phyloP scores from a whole-genome alignment of 92 coral and sea anemone genomes.

The Actinernus sp. region DNA sequence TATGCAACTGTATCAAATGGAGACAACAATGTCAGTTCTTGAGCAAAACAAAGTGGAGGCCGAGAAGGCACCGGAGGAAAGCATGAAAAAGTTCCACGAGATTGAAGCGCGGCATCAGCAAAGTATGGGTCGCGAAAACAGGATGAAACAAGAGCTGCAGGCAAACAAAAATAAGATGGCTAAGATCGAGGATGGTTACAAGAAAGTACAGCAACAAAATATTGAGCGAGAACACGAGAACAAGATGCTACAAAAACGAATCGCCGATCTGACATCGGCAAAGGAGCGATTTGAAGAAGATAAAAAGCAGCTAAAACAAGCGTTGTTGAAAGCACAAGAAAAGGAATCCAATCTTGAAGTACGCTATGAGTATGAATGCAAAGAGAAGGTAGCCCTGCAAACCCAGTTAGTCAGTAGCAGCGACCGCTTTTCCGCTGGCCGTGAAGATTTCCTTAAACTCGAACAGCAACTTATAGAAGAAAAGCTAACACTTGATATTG shows the following conservation, averaged over 20 bases:
- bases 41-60: conserved; percentile 70
- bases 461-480: conserved; percentile 91
- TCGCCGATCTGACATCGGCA: conserved; percentile 73
- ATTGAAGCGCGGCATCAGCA: conserved; percentile 44
- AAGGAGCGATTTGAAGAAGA: conserved; percentile 83
- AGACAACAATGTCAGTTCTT: conserved; percentile 66
- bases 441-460: conserved; percentile 87
- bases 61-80: conserved; percentile 39
- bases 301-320: conserved; percentile 80
- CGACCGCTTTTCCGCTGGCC: conserved; percentile 66
- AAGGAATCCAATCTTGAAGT: conserved; percentile 94
- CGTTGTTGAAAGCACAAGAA: conserved; percentile 62
- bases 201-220: conserved; percentile 82
- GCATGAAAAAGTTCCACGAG: conserved; percentile 47
- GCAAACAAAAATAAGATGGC: conserved; percentile 71
- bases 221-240: conserved; percentile 90
- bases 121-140: conserved; percentile 73
- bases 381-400: conserved; percentile 88
- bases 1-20: conserved; percentile 80
- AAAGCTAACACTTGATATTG: conserved; percentile 70
- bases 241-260: conserved; percentile 79
- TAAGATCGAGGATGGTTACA: conserved; percentile 86
- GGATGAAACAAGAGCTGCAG: conserved; percentile 83
- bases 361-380: conserved; percentile 87
- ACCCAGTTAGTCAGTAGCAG: conserved; percentile 85